phyloP scores from a whole-genome alignment of 2,113 vertebrate genomes.

The Tyto alba region DNA sequence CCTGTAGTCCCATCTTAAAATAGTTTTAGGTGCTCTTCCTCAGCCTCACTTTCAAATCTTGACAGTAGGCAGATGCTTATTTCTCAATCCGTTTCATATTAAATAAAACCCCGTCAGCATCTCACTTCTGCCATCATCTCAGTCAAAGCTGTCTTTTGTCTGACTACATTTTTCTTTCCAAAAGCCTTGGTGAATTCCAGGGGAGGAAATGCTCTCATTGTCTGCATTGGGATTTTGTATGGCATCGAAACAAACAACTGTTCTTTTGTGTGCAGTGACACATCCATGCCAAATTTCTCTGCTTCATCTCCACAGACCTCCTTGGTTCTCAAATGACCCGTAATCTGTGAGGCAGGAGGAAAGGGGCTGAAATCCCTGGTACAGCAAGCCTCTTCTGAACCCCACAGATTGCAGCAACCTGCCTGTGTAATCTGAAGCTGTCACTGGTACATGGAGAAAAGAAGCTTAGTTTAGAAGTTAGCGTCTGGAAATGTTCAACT shows the following conservation, averaged over 20 bases:
- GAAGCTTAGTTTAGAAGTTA: not conserved
- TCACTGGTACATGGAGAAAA: not conserved
- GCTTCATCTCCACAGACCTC: not conserved
- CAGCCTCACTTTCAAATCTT: not conserved
- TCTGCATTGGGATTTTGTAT: not conserved
- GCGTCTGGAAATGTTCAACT: not conserved
- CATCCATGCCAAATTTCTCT: not conserved
- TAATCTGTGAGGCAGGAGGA: not conserved
- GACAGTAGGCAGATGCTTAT: not conserved
- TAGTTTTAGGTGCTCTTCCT: not conserved
- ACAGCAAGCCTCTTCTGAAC: not conserved
- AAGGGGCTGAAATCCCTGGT: not conserved
- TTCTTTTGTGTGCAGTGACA: not conserved
- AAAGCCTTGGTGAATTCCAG: not conserved
- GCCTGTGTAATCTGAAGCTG: not conserved
- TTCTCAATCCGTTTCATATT: not conserved
- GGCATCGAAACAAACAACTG: not conserved
- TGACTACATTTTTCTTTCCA: not conserved
- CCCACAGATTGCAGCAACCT: not conserved
- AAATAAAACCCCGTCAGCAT: not conserved
- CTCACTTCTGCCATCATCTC: not conserved
- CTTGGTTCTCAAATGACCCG: not conserved
- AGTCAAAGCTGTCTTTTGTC: not conserved
- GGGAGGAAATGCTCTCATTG: not conserved
- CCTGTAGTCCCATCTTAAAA: not conserved